These are phyloP conservation scores for Archaeoteleia sp. DNA, from an alignment of 2,888 invertebrate species.

Conservation along the genomic window DNA sequence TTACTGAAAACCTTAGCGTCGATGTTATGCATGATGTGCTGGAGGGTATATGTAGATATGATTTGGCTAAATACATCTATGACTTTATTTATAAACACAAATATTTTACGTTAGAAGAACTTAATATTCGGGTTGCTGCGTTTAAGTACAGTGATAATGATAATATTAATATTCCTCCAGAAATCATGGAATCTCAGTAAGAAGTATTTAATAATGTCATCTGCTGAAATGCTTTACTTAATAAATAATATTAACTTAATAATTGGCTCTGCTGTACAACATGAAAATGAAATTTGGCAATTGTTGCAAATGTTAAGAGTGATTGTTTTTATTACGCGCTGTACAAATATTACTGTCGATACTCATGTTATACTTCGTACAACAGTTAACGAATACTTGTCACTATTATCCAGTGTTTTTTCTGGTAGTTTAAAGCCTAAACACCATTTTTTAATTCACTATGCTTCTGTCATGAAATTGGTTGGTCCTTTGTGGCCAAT, in stretches of 20 bases:
- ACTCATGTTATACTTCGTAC: conserved; percentile 17
- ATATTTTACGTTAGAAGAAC: conserved; percentile 44
- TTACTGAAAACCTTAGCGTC: conserved; percentile 40
- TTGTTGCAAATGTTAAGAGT: conserved; percentile 41
- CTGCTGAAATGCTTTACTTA: conserved; percentile 51
- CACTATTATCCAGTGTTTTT: conserved; percentile 17
- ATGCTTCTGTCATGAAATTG: conserved; percentile 29
- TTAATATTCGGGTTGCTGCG: conserved; percentile 43
- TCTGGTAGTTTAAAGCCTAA: conserved; percentile 41
- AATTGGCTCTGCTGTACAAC: conserved; percentile 42
- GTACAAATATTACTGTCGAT: conserved; percentile 19
- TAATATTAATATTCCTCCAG: conserved; percentile 45
- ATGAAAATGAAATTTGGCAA: conserved; percentile 43
- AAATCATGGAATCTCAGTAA: too few species aligned
- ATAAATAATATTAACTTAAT: conserved; percentile 48
- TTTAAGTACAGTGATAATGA: conserved; percentile 52
- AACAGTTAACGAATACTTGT: conserved; percentile 41
- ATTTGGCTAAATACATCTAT: conserved; percentile 47
- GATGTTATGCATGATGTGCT: conserved; percentile 55
- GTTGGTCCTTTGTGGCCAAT: conserved; percentile 41
- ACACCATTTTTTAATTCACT: conserved; percentile 49
- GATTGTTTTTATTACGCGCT: conserved; percentile 39
- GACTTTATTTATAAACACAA: conserved; percentile 42
- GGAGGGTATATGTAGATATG: conserved; percentile 55
- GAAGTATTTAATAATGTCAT: too few species aligned